Conservation (phyloP, 2,797 vertebrate species). For the Acanthis flammea region DNA sequence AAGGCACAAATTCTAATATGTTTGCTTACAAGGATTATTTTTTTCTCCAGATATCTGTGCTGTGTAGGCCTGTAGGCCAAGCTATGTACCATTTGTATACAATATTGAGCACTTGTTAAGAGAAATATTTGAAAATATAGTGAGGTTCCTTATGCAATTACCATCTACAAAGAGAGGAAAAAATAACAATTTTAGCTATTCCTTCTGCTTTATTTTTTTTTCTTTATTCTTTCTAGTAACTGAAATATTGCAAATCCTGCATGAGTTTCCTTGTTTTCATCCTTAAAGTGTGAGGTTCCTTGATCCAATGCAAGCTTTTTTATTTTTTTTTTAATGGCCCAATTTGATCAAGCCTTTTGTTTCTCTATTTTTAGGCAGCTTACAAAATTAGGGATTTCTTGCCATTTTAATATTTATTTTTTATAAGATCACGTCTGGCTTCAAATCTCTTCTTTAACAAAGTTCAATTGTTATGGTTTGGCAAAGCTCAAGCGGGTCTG, state of each 20-base stretch:
- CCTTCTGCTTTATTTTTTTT: not conserved
- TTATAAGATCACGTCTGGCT: not conserved
- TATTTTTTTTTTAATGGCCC: not conserved
- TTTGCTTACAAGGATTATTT: not conserved
- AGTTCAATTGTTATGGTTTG: not conserved
- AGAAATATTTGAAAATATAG: not conserved
- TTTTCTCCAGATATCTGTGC: not conserved
- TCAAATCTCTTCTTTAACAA: not conserved
- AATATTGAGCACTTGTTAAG: not conserved
- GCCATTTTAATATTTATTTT: not conserved
- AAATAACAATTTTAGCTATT: not conserved
- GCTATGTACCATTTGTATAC: not conserved
- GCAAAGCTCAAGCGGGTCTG: not conserved
- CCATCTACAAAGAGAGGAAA: not conserved
- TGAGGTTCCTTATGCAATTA: not conserved
- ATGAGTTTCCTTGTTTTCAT: not conserved
- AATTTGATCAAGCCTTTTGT: not conserved
- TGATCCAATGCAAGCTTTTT: not conserved
- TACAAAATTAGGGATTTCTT: not conserved
- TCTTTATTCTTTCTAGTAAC: not conserved
- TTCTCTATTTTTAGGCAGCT: not conserved
- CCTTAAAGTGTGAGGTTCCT: not conserved
- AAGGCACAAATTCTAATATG: not conserved
- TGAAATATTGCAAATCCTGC: not conserved
- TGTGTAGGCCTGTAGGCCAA: not conserved